These are phyloP conservation scores for Phyllotreta cruciferae DNA, from an alignment of 2,888 invertebrate species.

Conservation along the genomic window DNA sequence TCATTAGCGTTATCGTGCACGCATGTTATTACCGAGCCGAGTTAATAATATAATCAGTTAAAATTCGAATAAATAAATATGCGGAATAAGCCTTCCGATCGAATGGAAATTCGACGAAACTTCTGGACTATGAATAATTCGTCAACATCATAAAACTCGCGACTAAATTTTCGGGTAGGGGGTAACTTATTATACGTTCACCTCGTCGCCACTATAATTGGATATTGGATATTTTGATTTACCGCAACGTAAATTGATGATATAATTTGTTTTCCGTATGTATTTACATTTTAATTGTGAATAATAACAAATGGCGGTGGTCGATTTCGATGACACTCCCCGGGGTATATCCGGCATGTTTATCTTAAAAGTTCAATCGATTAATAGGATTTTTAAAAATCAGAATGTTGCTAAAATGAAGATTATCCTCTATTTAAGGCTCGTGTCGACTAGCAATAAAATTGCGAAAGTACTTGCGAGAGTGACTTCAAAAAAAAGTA, in stretches of 20 bases:
- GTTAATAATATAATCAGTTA: neutral
- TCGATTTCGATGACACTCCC: no score
- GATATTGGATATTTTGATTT: constrained; percentile 35
- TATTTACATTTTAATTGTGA: constrained; percentile 37
- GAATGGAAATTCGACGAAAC: constrained; percentile 29
- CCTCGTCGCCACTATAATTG: constrained; percentile 30
- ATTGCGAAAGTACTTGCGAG: no score
- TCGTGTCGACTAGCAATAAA: no score
- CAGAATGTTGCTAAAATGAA: no score
- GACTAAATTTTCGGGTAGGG: constrained; percentile 20
- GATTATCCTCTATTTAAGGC: no score
- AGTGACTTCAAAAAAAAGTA: no score
- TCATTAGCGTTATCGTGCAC: no score
- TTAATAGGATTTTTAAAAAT: no score
- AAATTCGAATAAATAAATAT: constrained; percentile 18
- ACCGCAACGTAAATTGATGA: constrained; percentile 36
- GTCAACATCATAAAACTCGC: constrained; percentile 23
- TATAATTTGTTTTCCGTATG: constrained; percentile 37
- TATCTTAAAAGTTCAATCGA: no score
- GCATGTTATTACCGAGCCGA: no score
- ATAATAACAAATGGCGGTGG: no score
- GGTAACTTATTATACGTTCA: constrained; percentile 29
- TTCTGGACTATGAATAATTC: constrained; percentile 27
- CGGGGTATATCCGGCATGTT: no score
- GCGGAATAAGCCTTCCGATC: constrained; percentile 25